Conservation (phyloP, 2,797 vertebrate genomes). For the Cyclura pinguis region DNA sequence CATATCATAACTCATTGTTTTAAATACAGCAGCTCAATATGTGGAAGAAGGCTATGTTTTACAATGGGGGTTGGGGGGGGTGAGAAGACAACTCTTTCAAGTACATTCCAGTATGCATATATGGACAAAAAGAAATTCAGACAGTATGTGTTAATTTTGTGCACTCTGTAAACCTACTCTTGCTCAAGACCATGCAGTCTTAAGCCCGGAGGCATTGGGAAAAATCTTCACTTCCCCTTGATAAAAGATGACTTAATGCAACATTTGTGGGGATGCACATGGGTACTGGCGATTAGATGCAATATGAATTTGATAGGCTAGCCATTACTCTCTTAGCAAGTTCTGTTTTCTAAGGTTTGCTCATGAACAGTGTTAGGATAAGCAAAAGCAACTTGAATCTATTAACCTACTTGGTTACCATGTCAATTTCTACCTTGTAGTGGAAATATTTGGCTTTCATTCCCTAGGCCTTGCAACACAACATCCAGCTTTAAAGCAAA, state of each 20-base stretch:
- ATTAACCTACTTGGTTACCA: background rate
- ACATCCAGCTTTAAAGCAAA: background rate
- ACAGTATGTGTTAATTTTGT: background rate
- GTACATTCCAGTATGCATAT: background rate
- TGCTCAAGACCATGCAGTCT: no score
- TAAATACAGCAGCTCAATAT: background rate
- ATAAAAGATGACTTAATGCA: background rate
- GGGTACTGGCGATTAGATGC: background rate
- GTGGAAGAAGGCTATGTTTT: background rate
- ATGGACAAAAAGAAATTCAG: background rate
- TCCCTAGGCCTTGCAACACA: background rate
- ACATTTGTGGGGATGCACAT: background rate
- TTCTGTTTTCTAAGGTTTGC: background rate
- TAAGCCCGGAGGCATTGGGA: no score
- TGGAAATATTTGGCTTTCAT: background rate
- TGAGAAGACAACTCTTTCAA: background rate
- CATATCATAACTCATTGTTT: background rate
- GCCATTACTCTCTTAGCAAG: background rate
- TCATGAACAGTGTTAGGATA: background rate
- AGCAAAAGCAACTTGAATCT: background rate
- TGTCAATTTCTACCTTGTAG: background rate
- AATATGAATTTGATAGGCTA: background rate
- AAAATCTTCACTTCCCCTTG: background rate
- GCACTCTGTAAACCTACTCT: no score
- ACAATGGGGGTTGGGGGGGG: background rate